Evolutionary conservation across 2,797 vertebrate species (phyloP).

Genomic region (Sebastes taczanowskii): DNA sequence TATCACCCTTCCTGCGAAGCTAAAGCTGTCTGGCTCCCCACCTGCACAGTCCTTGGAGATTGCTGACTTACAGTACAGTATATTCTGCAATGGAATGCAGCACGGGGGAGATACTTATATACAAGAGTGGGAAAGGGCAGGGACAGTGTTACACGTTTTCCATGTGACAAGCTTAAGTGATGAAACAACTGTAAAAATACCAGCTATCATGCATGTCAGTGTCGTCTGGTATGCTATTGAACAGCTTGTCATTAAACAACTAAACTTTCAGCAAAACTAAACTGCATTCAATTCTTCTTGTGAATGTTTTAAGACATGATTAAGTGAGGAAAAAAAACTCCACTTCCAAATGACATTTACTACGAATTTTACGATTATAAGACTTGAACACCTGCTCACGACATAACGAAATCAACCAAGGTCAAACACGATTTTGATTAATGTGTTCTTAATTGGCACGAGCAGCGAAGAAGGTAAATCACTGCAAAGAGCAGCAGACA

Average conservation of each 20-base stretch:
- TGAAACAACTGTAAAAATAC: not conserved
- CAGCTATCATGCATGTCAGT: not conserved
- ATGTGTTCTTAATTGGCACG: conserved; percentile 37
- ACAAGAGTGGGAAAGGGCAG: conserved; percentile 6
- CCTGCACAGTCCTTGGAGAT: conserved; percentile 57
- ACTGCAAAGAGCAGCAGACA: not conserved
- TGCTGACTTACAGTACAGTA: conserved; percentile 35
- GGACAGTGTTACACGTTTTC: not conserved
- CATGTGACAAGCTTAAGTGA: not conserved
- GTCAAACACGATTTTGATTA: conserved; percentile 37
- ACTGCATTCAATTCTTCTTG: not conserved
- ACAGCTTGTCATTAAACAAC: not conserved
- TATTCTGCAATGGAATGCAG: conserved; percentile 31
- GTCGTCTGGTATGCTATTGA: not conserved
- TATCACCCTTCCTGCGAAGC: conserved; percentile 40
- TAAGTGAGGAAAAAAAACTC: fast-evolving
- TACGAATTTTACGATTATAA: not conserved
- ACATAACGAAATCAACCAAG: conserved; percentile 6
- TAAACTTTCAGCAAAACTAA: not conserved
- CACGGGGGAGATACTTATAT: conserved; percentile 17
- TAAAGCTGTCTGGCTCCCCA: conserved; percentile 59
- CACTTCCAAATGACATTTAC: not conserved
- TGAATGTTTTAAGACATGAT: not conserved
- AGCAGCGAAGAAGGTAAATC: conserved; percentile 29
- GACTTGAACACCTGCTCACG: not conserved